Percentiles rank a stretch among this genome's conserved stretches.
phyloP scores from a whole-genome alignment of 2,113 vertebrate species.

The Crocuta crocuta region DNA sequence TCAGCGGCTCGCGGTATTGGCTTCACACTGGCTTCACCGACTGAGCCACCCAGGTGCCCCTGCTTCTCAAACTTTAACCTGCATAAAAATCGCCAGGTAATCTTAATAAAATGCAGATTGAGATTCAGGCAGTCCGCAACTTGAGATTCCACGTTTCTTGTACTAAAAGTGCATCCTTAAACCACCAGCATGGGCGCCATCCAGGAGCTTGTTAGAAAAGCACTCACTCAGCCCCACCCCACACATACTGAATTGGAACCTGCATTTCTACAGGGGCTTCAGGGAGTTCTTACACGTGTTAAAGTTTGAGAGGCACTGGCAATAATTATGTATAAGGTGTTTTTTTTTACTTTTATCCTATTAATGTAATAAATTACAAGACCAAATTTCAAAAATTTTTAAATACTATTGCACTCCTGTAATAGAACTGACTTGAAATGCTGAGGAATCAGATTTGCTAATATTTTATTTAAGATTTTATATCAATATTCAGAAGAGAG shows the following conservation, averaged over 20 bases:
- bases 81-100: accelerated
- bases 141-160: neutral
- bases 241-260: neutral
- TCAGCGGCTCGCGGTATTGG: neutral
- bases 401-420: neutral
- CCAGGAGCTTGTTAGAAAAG: neutral
- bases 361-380: neutral
- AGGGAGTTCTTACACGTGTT: neutral
- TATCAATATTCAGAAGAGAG: neutral
- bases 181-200: accelerated
- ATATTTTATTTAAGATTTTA: neutral
- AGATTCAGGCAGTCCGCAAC: neutral
- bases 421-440: neutral
- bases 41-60: no score
- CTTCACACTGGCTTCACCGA: neutral
- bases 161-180: neutral
- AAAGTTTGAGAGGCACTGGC: neutral
- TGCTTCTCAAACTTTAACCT: neutral
- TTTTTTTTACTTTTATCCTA: neutral
- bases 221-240: neutral
- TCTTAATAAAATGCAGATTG: neutral
- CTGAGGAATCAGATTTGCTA: neutral
- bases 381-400: neutral
- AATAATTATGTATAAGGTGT: neutral
- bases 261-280: neutral